A percentile compares a stretch with the other conserved stretches of the same genome.
Evolutionary conservation across 2,113 vertebrate genomes (phyloP).

Genomic region (Reinhardtius hippoglossoides): DNA sequence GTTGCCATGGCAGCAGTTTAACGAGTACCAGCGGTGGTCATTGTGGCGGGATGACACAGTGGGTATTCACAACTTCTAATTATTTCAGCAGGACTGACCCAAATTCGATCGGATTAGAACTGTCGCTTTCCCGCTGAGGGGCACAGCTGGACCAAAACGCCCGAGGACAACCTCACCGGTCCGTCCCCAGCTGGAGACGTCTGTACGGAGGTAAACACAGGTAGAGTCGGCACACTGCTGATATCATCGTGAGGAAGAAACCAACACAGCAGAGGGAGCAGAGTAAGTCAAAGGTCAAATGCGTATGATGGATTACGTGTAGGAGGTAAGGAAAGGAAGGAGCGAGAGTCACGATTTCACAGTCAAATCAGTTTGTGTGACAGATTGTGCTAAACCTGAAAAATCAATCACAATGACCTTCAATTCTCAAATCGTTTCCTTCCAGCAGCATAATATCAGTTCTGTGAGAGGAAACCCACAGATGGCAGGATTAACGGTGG

Average conservation of each 20-base stretch:
- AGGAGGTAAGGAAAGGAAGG: background rate
- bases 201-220: background rate
- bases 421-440: background rate
- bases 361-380: background rate
- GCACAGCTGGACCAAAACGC: background rate
- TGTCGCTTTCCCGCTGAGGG: constrained; percentile 21
- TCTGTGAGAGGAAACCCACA: constrained; percentile 25
- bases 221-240: too few relatives aligned
- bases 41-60: constrained; percentile 7
- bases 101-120: constrained; percentile 19
- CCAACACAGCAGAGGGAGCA: background rate
- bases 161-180: constrained; percentile 7
- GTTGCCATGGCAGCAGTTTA: constrained; percentile 38
- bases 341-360: background rate
- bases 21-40: background rate
- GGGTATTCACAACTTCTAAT: constrained; percentile 38
- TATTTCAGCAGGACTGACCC: constrained; percentile 26
- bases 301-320: too few relatives aligned
- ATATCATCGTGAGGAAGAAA: too few relatives aligned
- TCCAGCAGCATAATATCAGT: constrained; percentile 23
- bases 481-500: constrained; percentile 45
- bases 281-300: constrained; percentile 18
- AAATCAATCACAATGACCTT: constrained; percentile 8
- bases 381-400: constrained; percentile 4
- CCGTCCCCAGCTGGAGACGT: background rate